Base-by-base conservation (phyloP, 2,888 invertebrate species). In the Ormyrus pomaceus region DNA sequence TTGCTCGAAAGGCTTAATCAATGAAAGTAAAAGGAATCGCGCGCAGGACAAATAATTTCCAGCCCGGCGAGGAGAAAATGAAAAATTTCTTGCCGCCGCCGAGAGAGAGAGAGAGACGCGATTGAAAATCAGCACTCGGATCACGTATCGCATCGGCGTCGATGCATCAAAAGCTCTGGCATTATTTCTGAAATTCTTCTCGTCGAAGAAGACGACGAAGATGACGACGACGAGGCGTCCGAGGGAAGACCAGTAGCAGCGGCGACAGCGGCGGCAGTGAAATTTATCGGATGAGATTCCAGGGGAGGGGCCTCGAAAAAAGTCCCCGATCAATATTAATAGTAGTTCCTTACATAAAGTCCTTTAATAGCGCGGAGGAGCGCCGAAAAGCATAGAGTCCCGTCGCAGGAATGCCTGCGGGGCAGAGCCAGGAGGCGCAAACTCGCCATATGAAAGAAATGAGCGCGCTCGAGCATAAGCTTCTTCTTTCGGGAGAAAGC, bases 261-360 rank as follows among this genome's bases (percentile, higher is more conserved):
- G 19, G 5, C n/a, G n/a, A n/a, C 53, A 61, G 6, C 6, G 2
- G 9, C 13, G 13, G 50, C 19, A 59, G 45, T 59, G 34, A 66
- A 75, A 75, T 68, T 75, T 45, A 75, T 68, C 62, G 69, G n/a
- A 7, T 62, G 62, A 34, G 62, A 68, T 75, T 66, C 59, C 56
- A 69, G 11, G 19, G 19, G 19, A 1, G 19, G 19, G 19, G 19
- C 1, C 19, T 19, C 19, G 53, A 68, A 61, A 69, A 62, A 70
- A 55, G n/a, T 19, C 9, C 11, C n/a, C 61, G 76, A 70, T 77
- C 69, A 69, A 77, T 70, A 77, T 77, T 77, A 62, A 69, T 69
- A 69, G 69, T 48, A 62, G 58, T 7, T 68, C 5, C 56, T 5
- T 50, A 51, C 58, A 51, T 50, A 75, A 61, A 75, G 10, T 61